Percentiles rank a stretch among this genome's conserved stretches.
Evolutionary conservation across 35 echinoderm and acorn worm genomes (phyloP).

Genomic region (Acanthaster planci): DNA sequence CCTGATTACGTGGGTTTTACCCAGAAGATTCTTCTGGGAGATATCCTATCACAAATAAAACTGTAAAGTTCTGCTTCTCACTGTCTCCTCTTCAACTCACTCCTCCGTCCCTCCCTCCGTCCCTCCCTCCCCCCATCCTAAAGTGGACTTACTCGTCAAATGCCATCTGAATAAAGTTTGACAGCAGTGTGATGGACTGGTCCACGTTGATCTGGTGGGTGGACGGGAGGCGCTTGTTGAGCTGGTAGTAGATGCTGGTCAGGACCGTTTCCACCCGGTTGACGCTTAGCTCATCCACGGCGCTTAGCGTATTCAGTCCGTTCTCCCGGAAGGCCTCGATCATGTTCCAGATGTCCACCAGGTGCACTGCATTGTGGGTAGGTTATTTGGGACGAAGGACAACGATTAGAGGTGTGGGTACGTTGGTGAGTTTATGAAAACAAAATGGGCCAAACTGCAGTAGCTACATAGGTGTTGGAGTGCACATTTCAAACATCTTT

Average conservation of each 20-base stretch:
- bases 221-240: conserved; percentile 93
- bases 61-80: no score
- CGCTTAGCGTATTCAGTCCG: conserved; percentile 88
- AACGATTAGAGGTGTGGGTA: neutral
- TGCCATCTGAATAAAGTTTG: conserved; percentile 83
- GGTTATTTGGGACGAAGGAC: neutral
- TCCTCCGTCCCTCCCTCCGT: neutral
- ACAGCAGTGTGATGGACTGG: conserved; percentile 67
- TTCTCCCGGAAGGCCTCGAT: conserved; percentile 97
- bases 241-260: conserved; percentile 96
- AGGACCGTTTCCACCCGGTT: conserved; percentile 74
- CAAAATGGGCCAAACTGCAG: no score
- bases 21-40: no score
- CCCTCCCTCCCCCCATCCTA: neutral
- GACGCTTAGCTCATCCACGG: conserved; percentile 68
- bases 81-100: neutral
- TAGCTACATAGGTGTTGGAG: no score
- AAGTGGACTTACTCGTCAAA: conserved; percentile 89
- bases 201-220: conserved; percentile 98
- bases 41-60: no score
- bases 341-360: conserved; percentile 99
- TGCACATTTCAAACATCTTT: no score
- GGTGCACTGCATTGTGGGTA: conserved; percentile 65
- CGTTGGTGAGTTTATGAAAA: neutral
- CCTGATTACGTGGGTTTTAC: no score